A percentile compares a stretch with the other conserved stretches of the same genome.
Conservation (phyloP, 1,140 invertebrate species). For the Temnothorax curvispinosus region DNA sequence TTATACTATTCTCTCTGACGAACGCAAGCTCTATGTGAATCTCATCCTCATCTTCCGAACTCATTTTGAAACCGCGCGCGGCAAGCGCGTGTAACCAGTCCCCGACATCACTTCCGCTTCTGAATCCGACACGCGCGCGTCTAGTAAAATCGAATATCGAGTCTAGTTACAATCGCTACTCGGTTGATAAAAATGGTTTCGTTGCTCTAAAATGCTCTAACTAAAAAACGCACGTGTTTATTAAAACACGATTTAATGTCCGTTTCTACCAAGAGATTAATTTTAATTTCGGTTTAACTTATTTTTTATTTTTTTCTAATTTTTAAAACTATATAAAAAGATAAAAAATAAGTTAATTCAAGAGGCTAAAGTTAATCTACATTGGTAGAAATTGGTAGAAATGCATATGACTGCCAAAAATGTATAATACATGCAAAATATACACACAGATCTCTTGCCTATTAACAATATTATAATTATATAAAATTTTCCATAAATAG, state of each 20-base stretch:
- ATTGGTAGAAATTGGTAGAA: too few relatives aligned
- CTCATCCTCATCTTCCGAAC: background rate
- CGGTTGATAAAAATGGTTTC: conserved; percentile 19
- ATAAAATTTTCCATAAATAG: too few relatives aligned
- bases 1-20: conserved; percentile 34
- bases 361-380: too few relatives aligned
- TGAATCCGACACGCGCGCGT: background rate
- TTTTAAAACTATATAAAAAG: too few relatives aligned
- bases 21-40: conserved; percentile 67
- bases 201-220: background rate
- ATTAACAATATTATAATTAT: too few relatives aligned
- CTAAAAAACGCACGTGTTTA: background rate
- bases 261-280: too few relatives aligned
- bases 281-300: too few relatives aligned
- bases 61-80: conserved; percentile 10
- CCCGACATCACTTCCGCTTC: conserved; percentile 47
- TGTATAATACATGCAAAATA: too few relatives aligned
- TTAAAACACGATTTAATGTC: background rate
- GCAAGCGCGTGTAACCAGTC: background rate
- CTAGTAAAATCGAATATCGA: conserved; percentile 49
- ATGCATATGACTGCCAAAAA: too few relatives aligned
- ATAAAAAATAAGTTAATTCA: too few relatives aligned
- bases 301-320: too few relatives aligned
- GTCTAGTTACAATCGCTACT: background rate
- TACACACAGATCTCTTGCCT: too few relatives aligned